Evolutionary conservation across 2,113 vertebrate genomes (phyloP).

Genomic region (Phalacrocorax pelagicus): DNA sequence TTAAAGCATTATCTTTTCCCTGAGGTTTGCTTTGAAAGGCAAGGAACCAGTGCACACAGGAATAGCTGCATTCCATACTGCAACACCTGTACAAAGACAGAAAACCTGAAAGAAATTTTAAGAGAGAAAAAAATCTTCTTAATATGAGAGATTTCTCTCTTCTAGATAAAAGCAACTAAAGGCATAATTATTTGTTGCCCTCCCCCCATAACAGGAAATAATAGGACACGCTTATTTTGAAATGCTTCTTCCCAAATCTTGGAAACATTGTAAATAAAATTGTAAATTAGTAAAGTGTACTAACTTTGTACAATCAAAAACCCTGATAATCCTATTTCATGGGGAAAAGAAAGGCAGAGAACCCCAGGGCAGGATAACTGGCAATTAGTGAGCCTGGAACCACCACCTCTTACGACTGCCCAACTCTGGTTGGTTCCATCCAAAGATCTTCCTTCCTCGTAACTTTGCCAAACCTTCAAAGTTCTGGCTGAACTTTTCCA

Average conservation of each 20-base stretch:
- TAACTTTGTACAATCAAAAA: neutral
- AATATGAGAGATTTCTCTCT: neutral
- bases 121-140: neutral
- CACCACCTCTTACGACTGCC: neutral
- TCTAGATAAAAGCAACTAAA: neutral
- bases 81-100: neutral
- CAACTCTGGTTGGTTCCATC: neutral
- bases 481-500: neutral
- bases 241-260: neutral
- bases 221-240: neutral
- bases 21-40: neutral
- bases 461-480: neutral
- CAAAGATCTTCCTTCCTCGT: neutral
- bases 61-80: neutral
- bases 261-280: neutral
- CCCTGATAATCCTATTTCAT: neutral
- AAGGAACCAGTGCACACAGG: neutral
- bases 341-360: neutral
- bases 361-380: neutral
- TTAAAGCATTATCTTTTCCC: neutral
- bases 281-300: neutral
- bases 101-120: neutral
- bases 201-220: neutral
- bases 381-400: neutral
- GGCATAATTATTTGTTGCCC: neutral